These are phyloP conservation scores for Cheirogaleus medius DNA, from an alignment of 2,113 vertebrate species.

Conservation along the genomic window DNA sequence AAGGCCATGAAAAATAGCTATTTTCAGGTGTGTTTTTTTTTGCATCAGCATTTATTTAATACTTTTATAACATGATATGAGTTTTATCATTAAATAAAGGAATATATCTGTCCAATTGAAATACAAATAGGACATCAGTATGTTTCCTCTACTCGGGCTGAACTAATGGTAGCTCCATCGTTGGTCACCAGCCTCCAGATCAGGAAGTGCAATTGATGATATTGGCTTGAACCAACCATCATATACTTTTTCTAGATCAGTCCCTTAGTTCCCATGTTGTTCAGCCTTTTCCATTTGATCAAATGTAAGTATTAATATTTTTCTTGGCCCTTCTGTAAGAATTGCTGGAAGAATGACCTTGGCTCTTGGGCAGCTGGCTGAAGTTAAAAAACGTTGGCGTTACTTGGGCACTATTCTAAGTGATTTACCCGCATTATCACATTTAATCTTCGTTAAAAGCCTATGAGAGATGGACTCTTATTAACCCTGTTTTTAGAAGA, in stretches of 20 bases:
- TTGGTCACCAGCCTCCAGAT: neutral
- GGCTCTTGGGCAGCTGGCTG: neutral
- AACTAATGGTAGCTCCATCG: neutral
- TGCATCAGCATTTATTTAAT: neutral
- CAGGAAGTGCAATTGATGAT: neutral
- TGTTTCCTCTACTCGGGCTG: neutral
- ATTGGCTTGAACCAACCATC: neutral
- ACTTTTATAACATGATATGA: neutral
- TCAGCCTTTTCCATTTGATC: neutral
- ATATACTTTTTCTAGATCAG: neutral
- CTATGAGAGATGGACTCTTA: neutral
- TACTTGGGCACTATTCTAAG: neutral
- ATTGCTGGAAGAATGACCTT: neutral
- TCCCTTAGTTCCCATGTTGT: neutral
- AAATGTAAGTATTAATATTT: neutral
- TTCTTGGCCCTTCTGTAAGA: neutral
- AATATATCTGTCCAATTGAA: neutral
- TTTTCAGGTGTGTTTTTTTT: neutral
- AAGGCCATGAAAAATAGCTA: neutral
- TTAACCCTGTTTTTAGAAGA: neutral
- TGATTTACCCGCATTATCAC: neutral
- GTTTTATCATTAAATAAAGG: neutral
- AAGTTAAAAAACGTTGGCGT: neutral
- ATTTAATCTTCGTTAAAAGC: neutral
- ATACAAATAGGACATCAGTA: neutral